A percentile compares a stretch with the other conserved stretches of the same genome.
phyloP scores from a whole-genome alignment of 1,140 invertebrate species.

The Subanguina moxae region DNA sequence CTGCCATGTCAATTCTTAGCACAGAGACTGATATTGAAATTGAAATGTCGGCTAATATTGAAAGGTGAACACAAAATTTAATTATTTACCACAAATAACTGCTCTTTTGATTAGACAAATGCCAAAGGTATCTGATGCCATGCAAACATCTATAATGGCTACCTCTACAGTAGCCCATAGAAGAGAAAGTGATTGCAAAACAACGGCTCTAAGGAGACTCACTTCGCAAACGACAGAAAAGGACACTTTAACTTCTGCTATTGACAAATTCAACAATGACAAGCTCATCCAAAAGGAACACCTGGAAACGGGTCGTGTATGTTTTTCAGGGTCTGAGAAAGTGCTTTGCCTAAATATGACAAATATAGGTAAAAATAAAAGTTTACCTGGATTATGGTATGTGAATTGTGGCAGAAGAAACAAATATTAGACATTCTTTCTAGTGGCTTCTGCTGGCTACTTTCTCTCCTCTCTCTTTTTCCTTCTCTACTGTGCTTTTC shows the following conservation, averaged over 20 bases:
- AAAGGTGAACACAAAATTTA: neutral
- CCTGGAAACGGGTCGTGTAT: slow-evolving; percentile 56
- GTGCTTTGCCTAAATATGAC: too few relatives aligned
- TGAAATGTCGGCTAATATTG: neutral
- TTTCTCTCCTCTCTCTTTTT: slow-evolving; percentile 43
- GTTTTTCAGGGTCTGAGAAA: too few relatives aligned
- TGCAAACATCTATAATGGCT: too few relatives aligned
- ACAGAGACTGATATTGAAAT: neutral
- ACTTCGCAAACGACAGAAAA: neutral
- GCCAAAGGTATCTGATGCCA: neutral
- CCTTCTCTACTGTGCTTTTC: slow-evolving; percentile 36
- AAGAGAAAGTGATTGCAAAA: neutral
- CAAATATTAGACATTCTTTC: slow-evolving; percentile 21
- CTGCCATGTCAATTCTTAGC: neutral
- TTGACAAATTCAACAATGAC: slow-evolving; percentile 3
- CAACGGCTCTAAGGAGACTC: neutral
- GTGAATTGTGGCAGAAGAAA: neutral
- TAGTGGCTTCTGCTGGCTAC: slow-evolving; percentile 45
- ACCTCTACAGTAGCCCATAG: too few relatives aligned
- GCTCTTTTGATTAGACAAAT: slow-evolving; percentile 7
- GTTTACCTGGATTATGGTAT: neutral
- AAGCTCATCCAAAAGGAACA: slow-evolving; percentile 37
- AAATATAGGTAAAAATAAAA: neutral
- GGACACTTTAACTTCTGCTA: neutral
- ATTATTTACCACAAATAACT: too few relatives aligned